Percentiles rank a stretch among this genome's conserved stretches.
phyloP scores from a whole-genome alignment of 2,797 vertebrate genomes.

The Anguilla pacifica region DNA sequence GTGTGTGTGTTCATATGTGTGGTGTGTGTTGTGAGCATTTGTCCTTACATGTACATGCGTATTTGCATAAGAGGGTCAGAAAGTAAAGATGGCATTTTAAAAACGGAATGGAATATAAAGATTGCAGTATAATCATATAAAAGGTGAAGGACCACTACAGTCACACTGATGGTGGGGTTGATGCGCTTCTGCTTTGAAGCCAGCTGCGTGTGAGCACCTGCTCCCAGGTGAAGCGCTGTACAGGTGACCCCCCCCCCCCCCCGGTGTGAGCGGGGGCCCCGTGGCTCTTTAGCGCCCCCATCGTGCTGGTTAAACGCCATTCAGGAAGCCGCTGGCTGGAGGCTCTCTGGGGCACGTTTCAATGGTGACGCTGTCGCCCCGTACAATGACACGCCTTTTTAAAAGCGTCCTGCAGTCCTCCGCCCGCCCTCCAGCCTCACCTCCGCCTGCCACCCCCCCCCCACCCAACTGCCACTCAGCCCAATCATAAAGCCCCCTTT shows the following conservation, averaged over 20 bases:
- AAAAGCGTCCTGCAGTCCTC: constrained; percentile 49
- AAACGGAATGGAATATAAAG: no score
- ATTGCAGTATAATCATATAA: neutral
- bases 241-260: neutral
- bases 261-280: neutral
- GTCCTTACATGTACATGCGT: neutral
- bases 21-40: neutral
- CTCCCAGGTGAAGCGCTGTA: neutral
- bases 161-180: neutral
- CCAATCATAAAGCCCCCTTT: constrained; percentile 53
- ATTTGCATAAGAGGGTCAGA: neutral
- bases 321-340: neutral
- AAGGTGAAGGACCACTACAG: neutral
- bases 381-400: constrained; percentile 47
- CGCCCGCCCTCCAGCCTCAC: constrained; percentile 57
- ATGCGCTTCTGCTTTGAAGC: neutral
- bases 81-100: neutral
- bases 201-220: neutral
- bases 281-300: neutral
- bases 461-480: constrained; percentile 36
- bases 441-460: constrained; percentile 50
- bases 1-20: constrained; percentile 30
- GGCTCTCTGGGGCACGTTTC: neutral
- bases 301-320: constrained; percentile 17
- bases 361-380: constrained; percentile 24